Conservation (phyloP, 2,888 invertebrate species). For the Coenonympha arcania region DNA sequence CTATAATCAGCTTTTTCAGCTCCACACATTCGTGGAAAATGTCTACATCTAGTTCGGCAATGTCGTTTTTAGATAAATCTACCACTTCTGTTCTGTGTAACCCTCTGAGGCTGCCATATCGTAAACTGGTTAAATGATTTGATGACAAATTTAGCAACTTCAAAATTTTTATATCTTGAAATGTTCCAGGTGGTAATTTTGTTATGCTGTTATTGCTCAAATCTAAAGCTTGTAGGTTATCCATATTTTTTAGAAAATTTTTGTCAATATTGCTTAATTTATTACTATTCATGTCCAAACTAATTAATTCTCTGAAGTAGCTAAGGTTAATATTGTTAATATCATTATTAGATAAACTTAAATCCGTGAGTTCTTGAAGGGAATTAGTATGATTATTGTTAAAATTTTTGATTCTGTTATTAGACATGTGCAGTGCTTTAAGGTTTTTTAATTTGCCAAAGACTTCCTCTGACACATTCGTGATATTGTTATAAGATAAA, state of each 20-base stretch:
- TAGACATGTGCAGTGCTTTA: slow-evolving; percentile 40
- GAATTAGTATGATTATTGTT: slow-evolving; percentile 46
- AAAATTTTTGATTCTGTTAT: slow-evolving; percentile 48
- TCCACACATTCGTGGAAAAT: slow-evolving; percentile 59
- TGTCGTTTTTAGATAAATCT: slow-evolving; percentile 55
- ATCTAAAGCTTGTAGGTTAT: slow-evolving; percentile 48
- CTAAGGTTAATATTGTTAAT: slow-evolving; percentile 45
- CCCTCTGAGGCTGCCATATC: slow-evolving; percentile 57
- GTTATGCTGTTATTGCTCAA: slow-evolving; percentile 49
- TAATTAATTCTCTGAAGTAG: slow-evolving; percentile 44
- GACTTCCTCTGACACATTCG: slow-evolving; percentile 8
- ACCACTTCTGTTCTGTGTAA: slow-evolving; percentile 49
- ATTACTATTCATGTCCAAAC: slow-evolving; percentile 50
- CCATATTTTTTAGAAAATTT: slow-evolving; percentile 42
- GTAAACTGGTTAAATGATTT: slow-evolving; percentile 44
- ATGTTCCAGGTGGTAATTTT: slow-evolving; percentile 52
- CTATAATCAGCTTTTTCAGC: slow-evolving; percentile 50
- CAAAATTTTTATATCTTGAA: slow-evolving; percentile 48
- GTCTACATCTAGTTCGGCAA: slow-evolving; percentile 47
- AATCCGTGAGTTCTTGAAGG: slow-evolving; percentile 40
- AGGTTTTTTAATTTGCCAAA: slow-evolving; percentile 30
- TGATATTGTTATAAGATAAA: slow-evolving; percentile 18
- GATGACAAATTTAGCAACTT: slow-evolving; percentile 53
- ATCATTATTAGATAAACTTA: slow-evolving; percentile 46
- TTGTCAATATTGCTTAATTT: slow-evolving; percentile 39